phyloP scores from a whole-genome alignment of 2,888 invertebrate genomes.

The Nemotelus nigrinus region DNA sequence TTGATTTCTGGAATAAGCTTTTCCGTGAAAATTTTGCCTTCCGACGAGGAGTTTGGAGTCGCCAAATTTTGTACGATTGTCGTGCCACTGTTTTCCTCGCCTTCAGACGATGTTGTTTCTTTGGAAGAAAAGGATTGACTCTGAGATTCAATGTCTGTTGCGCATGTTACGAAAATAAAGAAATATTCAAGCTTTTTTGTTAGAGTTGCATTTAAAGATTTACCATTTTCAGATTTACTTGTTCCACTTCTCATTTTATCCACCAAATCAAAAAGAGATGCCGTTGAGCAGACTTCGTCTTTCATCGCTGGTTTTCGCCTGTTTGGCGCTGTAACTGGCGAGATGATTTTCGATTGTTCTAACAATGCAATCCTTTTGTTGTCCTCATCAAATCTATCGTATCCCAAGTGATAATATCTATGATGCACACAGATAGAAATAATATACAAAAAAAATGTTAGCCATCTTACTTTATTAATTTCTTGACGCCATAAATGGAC shows the following conservation, averaged over 20 bases:
- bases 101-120: slow-evolving; percentile 47
- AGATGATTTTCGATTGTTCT: neutral
- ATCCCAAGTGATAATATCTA: slow-evolving; percentile 77
- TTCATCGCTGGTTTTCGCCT: neutral
- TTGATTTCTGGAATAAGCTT: slow-evolving; percentile 50
- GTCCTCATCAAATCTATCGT: slow-evolving; percentile 64
- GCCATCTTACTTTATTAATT: slow-evolving; percentile 71
- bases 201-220: too few species aligned
- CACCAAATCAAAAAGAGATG: slow-evolving; percentile 30
- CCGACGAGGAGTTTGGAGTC: neutral
- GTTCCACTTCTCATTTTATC: slow-evolving; percentile 15
- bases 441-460: slow-evolving; percentile 1
- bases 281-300: slow-evolving; percentile 32
- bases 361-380: slow-evolving; percentile 11
- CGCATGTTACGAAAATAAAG: neutral
- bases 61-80: neutral
- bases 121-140: slow-evolving; percentile 40
- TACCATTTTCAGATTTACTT: slow-evolving; percentile 39
- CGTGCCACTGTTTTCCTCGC: slow-evolving; percentile 35
- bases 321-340: neutral
- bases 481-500: slow-evolving; percentile 85
- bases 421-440: slow-evolving; percentile 39
- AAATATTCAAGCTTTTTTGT: neutral
- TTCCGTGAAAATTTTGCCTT: slow-evolving; percentile 46
- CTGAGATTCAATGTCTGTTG: neutral